Conservation (phyloP, 1,140 invertebrate species). For the Pseudomyrmex pallidus region DNA sequence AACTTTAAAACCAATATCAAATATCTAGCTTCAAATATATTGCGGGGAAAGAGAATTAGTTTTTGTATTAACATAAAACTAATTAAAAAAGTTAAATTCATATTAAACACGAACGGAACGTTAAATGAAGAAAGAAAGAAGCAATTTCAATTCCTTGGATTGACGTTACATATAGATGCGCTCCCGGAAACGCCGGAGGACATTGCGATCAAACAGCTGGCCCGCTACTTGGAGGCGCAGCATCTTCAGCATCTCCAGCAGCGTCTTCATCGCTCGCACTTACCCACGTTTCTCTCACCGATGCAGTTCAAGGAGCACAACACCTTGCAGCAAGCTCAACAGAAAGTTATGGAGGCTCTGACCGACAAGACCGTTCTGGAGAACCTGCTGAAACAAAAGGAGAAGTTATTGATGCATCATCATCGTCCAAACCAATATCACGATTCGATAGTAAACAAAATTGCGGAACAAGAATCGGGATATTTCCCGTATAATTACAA, state of each 20-base stretch:
- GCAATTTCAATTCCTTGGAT: constrained; percentile 20
- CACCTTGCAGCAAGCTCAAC: constrained; percentile 57
- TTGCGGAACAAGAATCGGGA: not conserved
- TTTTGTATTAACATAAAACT: not conserved
- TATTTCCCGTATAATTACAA: constrained; percentile 9
- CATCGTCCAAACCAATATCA: constrained; percentile 7
- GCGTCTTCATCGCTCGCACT: constrained; percentile 60
- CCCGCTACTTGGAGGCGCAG: constrained; percentile 73
- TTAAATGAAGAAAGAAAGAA: constrained; percentile 2
- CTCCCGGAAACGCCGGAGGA: constrained; percentile 73
- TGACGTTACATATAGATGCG: constrained; percentile 69
- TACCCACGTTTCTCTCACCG: constrained; percentile 46
- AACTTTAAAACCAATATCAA: too few relatives aligned
- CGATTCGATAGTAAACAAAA: constrained; percentile 35
- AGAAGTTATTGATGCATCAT: constrained; percentile 25
- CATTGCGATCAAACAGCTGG: constrained; percentile 72
- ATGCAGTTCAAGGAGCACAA: constrained; percentile 68
- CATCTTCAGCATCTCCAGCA: constrained; percentile 42
- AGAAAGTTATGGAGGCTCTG: constrained; percentile 69
- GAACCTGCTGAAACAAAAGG: constrained; percentile 67
- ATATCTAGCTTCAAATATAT: too few relatives aligned
- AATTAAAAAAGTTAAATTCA: not conserved
- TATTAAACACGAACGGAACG: not conserved
- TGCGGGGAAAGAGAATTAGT: too few relatives aligned
- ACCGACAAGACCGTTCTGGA: constrained; percentile 67